Evolutionary conservation across 2,797 vertebrate genomes (phyloP).

Genomic region (Coilia nasus): DNA sequence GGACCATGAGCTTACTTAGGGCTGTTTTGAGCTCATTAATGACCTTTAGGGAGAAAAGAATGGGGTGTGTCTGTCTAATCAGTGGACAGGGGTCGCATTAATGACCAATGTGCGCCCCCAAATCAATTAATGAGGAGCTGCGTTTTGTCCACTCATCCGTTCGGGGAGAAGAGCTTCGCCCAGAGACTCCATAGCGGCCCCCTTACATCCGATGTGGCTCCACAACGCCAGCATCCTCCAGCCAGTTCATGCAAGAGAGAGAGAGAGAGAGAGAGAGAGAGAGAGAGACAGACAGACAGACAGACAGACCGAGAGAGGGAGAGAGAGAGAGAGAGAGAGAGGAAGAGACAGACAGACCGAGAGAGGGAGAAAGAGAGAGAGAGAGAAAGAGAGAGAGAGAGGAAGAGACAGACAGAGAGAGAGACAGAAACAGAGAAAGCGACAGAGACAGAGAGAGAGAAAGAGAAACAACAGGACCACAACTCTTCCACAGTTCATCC

Average conservation of each 20-base stretch:
- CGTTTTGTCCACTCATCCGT: conserved; percentile 56
- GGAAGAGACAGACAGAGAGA: neutral
- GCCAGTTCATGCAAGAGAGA: neutral
- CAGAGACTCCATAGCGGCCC: conserved; percentile 51
- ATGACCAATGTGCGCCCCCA: conserved; percentile 46
- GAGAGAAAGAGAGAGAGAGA: no score
- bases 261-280: neutral
- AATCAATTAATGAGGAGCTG: conserved; percentile 51
- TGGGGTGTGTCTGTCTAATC: conserved; percentile 34
- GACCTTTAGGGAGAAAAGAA: neutral
- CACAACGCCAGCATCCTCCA: neutral
- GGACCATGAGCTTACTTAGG: conserved; percentile 32
- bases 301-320: no score
- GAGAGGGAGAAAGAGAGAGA: no score
- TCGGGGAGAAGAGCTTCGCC: conserved; percentile 57
- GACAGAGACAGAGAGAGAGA: no score
- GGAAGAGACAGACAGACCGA: no score
- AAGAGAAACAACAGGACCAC: neutral
- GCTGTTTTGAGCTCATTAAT: conserved; percentile 31
- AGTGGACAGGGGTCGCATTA: conserved; percentile 49
- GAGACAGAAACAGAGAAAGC: no score
- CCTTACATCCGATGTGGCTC: conserved; percentile 37
- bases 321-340: no score
- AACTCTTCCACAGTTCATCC: conserved; percentile 56
- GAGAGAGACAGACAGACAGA: no score